These are phyloP conservation scores for Thunnus maccoyii DNA, from an alignment of 2,113 vertebrate genomes.

Conservation along the genomic window DNA sequence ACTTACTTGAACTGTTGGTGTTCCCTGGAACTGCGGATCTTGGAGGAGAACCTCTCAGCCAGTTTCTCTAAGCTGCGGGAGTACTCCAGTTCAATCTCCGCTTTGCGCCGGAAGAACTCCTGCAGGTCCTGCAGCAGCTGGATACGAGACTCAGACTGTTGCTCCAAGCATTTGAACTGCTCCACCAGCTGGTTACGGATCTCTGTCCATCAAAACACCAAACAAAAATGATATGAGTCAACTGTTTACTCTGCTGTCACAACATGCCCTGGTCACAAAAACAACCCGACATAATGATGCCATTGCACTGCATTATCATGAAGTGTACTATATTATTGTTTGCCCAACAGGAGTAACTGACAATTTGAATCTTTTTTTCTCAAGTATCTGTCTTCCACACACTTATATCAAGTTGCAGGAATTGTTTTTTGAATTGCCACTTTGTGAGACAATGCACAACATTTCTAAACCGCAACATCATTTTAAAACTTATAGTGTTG, in stretches of 20 bases:
- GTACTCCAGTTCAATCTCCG: conserved; percentile 97
- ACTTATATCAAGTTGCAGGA: not conserved
- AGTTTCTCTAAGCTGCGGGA: conserved; percentile 98
- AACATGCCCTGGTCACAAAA: not conserved
- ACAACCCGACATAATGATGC: not conserved
- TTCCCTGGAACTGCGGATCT: conserved; percentile 96
- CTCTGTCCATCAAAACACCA: conserved; percentile 83
- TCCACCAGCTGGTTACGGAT: conserved; percentile 98
- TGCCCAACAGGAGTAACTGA: no score
- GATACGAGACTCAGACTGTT: conserved; percentile 96
- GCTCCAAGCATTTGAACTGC: conserved; percentile 99
- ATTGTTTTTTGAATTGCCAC: not conserved
- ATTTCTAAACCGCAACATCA: not conserved
- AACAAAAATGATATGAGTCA: conserved; percentile 36
- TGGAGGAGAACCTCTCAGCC: conserved; percentile 96
- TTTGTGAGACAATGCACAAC: no score
- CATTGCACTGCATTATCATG: no score
- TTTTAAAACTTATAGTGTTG: not conserved
- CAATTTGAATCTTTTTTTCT: no score
- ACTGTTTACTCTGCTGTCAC: conserved; percentile 12
- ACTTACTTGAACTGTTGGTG: conserved; percentile 97
- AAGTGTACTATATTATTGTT: no score
- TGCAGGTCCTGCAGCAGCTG: conserved; percentile 98
- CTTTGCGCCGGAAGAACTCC: conserved; percentile 98
- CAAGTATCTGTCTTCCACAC: no score